A percentile compares a stretch with the other conserved stretches of the same genome.
These are phyloP conservation scores for Phylloscopus collybita DNA, from an alignment of 2,797 vertebrate species.

Conservation along the genomic window DNA sequence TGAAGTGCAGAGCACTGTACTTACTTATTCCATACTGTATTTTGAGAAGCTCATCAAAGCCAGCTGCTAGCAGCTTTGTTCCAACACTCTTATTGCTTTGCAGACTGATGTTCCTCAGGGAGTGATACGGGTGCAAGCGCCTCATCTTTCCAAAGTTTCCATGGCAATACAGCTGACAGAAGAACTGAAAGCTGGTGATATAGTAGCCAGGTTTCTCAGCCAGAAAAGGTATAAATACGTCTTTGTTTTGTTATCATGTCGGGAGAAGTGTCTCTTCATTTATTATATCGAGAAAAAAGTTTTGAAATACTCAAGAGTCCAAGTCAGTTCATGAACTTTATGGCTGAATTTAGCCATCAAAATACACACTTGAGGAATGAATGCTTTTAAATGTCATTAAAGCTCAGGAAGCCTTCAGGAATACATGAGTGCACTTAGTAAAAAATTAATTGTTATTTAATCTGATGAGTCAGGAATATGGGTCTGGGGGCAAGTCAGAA, in stretches of 20 bases:
- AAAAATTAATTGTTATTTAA: background rate
- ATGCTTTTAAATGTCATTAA: background rate
- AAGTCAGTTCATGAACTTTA: background rate
- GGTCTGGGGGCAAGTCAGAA: background rate
- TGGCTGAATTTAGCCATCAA: background rate
- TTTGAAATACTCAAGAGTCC: background rate
- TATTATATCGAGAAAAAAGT: background rate
- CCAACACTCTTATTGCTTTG: conserved; percentile 75
- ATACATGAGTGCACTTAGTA: background rate
- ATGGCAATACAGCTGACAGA: conserved; percentile 97
- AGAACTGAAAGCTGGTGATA: conserved; percentile 90
- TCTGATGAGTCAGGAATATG: background rate
- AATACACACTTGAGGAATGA: background rate
- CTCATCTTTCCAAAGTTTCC: conserved; percentile 95
- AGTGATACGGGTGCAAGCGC: conserved; percentile 94
- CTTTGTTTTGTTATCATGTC: conserved; percentile 7
- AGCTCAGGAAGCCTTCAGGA: background rate
- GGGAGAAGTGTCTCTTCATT: background rate
- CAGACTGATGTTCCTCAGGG: conserved; percentile 88
- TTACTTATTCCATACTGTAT: conserved; percentile 39
- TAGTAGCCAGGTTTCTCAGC: conserved; percentile 92
- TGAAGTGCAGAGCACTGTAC: conserved; percentile 50
- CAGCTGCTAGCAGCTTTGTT: conserved; percentile 74
- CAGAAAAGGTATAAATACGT: conserved; percentile 86
- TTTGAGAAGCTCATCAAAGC: conserved; percentile 56